Conservation (phyloP, 2,888 invertebrate genomes). For the Euphydryas editha region DNA sequence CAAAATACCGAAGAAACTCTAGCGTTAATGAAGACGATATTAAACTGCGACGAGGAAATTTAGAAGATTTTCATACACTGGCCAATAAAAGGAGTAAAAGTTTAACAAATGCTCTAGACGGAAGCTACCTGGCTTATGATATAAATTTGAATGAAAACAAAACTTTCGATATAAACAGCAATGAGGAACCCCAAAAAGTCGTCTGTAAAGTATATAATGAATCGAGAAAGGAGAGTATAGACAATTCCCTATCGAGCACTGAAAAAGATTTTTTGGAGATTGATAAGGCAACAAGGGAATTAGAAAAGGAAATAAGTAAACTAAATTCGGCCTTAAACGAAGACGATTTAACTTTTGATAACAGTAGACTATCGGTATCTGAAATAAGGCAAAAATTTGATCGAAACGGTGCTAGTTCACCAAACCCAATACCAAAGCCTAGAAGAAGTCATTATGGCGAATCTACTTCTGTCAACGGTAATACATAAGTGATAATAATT, state of each 20-base stretch:
- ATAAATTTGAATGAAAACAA: constrained; percentile 69
- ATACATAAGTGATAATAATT: constrained; percentile 32
- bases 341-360: constrained; percentile 64
- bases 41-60: constrained; percentile 69
- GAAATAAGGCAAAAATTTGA: constrained; percentile 82
- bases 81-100: constrained; percentile 76
- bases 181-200: constrained; percentile 70
- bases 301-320: constrained; percentile 77
- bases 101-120: constrained; percentile 64
- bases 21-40: constrained; percentile 78
- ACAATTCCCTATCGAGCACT: constrained; percentile 72
- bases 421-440: constrained; percentile 84
- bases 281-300: constrained; percentile 72
- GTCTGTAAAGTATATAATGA: constrained; percentile 71
- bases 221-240: constrained; percentile 68
- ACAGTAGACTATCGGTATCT: constrained; percentile 66
- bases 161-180: constrained; percentile 63
- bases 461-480: constrained; percentile 55
- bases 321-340: constrained; percentile 75
- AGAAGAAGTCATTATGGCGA: constrained; percentile 78
- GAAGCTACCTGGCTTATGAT: constrained; percentile 65
- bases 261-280: constrained; percentile 79
- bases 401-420: constrained; percentile 73
- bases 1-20: constrained; percentile 73
- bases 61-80: constrained; percentile 72